A percentile compares a stretch with the other conserved stretches of the same genome.
Evolutionary conservation across 2,797 vertebrate genomes (phyloP).

Genomic region (Tympanoctomys barrerae): DNA sequence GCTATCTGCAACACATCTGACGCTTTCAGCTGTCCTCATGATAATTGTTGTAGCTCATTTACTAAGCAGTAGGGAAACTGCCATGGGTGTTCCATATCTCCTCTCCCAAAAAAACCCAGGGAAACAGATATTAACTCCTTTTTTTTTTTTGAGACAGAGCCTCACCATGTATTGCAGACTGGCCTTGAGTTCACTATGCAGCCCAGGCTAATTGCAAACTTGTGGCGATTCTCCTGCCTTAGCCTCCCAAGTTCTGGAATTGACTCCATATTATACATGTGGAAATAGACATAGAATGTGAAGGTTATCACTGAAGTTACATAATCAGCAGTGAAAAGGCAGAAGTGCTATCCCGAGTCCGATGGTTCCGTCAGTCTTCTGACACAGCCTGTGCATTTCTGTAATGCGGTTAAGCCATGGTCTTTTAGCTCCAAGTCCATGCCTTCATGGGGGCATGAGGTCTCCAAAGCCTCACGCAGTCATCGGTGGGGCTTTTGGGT

Average conservation of each 20-base stretch:
- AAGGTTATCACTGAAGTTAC: background rate
- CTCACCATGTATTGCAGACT: no score
- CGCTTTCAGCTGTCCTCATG: background rate
- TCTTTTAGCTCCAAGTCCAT: background rate
- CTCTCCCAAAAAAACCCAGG: background rate
- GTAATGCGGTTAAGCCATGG: background rate
- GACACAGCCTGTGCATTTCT: background rate
- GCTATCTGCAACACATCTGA: background rate
- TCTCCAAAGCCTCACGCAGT: background rate
- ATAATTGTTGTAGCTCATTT: background rate
- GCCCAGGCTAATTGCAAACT: no score
- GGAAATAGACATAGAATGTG: background rate
- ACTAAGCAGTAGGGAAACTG: background rate
- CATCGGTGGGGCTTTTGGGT: background rate
- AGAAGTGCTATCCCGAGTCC: background rate
- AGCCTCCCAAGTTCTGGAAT: no score
- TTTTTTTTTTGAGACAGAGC: no score
- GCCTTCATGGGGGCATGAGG: background rate
- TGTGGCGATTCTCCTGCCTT: no score
- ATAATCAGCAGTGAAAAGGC: background rate
- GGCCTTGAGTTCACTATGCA: no score
- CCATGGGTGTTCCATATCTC: background rate
- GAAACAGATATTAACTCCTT: background rate
- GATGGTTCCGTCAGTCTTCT: background rate
- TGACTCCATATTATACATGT: background rate